phyloP scores from a whole-genome alignment of 2,888 invertebrate species.

The Drosophila mayaguana region DNA sequence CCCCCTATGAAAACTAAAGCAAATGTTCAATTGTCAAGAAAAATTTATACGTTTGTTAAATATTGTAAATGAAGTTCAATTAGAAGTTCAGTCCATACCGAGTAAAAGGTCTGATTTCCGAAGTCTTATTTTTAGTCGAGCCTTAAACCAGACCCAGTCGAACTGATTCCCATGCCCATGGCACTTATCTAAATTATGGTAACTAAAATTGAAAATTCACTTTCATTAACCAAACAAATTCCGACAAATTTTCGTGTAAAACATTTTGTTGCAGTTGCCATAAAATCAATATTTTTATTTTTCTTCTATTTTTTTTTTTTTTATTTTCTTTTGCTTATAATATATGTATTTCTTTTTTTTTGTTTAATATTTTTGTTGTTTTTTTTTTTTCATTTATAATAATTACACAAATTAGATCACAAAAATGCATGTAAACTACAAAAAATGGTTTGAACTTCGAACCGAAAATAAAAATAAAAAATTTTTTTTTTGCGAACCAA shows the following conservation, averaged over 20 bases:
- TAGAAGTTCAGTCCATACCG: too few relatives aligned
- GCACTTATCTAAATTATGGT: not conserved
- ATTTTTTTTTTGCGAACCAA: conserved; percentile 43
- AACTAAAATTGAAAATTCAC: not conserved
- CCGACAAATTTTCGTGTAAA: conserved; percentile 37
- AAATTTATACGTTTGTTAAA: not conserved
- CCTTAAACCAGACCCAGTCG: not conserved
- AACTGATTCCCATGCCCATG: too few relatives aligned
- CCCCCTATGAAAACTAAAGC: conserved; percentile 4
- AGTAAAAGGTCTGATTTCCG: not conserved
- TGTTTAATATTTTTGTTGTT: conserved; percentile 21
- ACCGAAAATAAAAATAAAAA: conserved; percentile 48
- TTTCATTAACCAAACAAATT: too few relatives aligned
- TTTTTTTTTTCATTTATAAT: conserved; percentile 76
- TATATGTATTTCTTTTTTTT: conserved; percentile 50
- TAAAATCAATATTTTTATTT: conserved; percentile 66
- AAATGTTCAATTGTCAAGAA: conserved; percentile 14
- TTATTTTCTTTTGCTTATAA: conserved; percentile 53
- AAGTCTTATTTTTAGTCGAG: not conserved
- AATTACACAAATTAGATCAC: conserved; percentile 83
- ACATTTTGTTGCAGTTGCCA: conserved; percentile 61
- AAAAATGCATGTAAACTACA: conserved; percentile 83
- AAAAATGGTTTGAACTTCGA: conserved; percentile 66
- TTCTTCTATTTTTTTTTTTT: conserved; percentile 52
- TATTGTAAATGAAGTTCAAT: not conserved